Conservation (phyloP, 92 coral and sea anemone species). For the Porites cylindrica region DNA sequence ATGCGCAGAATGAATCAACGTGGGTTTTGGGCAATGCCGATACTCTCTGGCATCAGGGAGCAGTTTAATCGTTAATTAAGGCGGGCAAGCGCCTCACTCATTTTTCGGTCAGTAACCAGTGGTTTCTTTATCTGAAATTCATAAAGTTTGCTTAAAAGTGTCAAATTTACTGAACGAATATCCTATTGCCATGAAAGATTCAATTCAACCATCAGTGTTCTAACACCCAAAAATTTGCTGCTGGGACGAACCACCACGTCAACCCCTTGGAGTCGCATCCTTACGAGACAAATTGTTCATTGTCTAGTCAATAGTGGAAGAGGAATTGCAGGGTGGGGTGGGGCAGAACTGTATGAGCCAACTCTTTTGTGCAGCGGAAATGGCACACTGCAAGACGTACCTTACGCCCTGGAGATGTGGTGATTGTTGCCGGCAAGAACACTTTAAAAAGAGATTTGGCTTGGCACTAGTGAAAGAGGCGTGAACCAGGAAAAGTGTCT, state of each 20-base stretch:
- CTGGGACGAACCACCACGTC: constrained; percentile 44
- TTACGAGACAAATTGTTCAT: constrained; percentile 15
- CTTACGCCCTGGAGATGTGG: constrained; percentile 72
- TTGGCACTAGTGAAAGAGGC: constrained; percentile 69
- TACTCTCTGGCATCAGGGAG: constrained; percentile 72
- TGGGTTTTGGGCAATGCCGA: constrained; percentile 74
- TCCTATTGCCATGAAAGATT: constrained; percentile 43
- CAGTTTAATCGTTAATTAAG: constrained; percentile 59
- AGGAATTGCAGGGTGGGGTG: constrained; percentile 55
- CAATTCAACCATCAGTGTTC: constrained; percentile 33
- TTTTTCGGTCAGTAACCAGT: neutral
- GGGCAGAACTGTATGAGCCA: constrained; percentile 76
- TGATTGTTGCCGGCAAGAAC: constrained; percentile 72
- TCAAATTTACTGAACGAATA: constrained; percentile 66
- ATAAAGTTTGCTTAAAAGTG: constrained; percentile 9
- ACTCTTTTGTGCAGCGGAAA: constrained; percentile 58
- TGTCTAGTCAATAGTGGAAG: constrained; percentile 43
- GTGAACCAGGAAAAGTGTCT: constrained; percentile 71
- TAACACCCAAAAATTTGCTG: constrained; percentile 62
- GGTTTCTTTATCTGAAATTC: constrained; percentile 64
- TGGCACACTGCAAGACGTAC: constrained; percentile 61
- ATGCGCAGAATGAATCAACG: constrained; percentile 46
- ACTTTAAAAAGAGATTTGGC: constrained; percentile 58
- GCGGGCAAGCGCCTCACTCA: constrained; percentile 54
- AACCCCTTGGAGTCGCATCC: constrained; percentile 51